Conservation (phyloP, 2,888 invertebrate genomes). For the Agrochola litura region DNA sequence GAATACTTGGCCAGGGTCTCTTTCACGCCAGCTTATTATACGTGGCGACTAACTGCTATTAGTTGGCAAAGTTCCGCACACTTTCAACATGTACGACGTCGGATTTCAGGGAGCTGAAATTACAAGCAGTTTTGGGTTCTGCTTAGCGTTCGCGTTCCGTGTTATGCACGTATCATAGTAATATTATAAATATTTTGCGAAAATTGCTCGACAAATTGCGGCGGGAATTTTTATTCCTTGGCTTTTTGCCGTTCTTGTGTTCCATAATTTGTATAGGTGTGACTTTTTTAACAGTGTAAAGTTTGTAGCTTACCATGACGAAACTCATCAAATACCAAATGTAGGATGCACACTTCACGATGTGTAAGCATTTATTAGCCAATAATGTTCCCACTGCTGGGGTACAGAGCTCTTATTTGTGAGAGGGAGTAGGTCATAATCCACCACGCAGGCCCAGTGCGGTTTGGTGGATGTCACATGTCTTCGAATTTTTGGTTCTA, state of each 20-base stretch:
- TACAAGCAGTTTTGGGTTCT: conserved; percentile 45
- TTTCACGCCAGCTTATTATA: conserved; percentile 59
- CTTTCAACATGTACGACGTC: conserved; percentile 48
- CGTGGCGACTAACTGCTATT: conserved; percentile 54
- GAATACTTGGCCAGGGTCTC: conserved; percentile 57
- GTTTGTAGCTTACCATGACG: not conserved
- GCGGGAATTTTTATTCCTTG: conserved; percentile 11
- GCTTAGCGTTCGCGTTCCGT: conserved; percentile 26
- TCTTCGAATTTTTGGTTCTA: no score
- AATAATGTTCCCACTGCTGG: no score
- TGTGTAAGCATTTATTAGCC: no score
- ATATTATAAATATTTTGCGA: conserved; percentile 45
- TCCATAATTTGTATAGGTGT: not conserved
- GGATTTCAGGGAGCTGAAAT: conserved; percentile 46
- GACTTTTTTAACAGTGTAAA: not conserved
- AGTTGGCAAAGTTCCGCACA: conserved; percentile 61
- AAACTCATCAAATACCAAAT: not conserved
- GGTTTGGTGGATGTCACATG: no score
- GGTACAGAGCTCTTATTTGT: no score
- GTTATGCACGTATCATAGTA: conserved; percentile 29
- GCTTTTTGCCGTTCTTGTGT: not conserved
- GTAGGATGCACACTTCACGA: no score
- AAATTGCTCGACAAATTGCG: conserved; percentile 37
- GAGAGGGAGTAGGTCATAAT: no score
- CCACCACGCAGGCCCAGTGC: no score